A percentile compares a stretch with the other conserved stretches of the same genome.
Evolutionary conservation across 2,888 invertebrate species (phyloP).

Genomic region (Therioaphis trifolii): DNA sequence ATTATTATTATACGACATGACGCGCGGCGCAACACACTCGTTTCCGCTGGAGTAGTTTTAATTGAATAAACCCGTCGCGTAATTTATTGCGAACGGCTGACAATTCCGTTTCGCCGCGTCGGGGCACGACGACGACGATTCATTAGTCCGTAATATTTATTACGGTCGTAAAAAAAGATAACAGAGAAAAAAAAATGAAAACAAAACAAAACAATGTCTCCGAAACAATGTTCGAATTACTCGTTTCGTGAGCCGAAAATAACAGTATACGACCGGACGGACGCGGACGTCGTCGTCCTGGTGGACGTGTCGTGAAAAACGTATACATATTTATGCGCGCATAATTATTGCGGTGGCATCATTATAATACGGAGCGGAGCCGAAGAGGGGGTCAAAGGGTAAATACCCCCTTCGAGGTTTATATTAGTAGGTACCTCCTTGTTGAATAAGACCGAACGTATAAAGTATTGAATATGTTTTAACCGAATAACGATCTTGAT

Average conservation of each 20-base stretch:
- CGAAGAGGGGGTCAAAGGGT: too few relatives aligned
- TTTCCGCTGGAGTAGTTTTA: constrained; percentile 12
- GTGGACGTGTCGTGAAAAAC: too few relatives aligned
- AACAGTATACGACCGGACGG: neutral
- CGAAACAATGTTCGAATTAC: neutral
- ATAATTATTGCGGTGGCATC: too few relatives aligned
- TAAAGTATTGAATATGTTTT: too few relatives aligned
- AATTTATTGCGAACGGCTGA: constrained; percentile 36
- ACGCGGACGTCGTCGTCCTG: neutral
- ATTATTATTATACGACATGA: too few relatives aligned
- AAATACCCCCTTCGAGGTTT: too few relatives aligned
- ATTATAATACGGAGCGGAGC: too few relatives aligned
- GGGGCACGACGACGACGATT: constrained; percentile 14
- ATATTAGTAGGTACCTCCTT: too few relatives aligned
- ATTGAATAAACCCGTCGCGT: constrained; percentile 20
- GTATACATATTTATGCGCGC: too few relatives aligned
- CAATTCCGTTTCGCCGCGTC: neutral
- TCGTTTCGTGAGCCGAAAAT: neutral
- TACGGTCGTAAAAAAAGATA: neutral
- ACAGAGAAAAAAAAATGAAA: neutral
- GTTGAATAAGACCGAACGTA: too few relatives aligned
- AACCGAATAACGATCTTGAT: too few relatives aligned
- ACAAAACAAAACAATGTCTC: neutral
- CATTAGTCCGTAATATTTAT: constrained; percentile 31
- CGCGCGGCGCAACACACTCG: constrained; percentile 3